Base-by-base conservation (phyloP, 2,888 invertebrate species). In the Oegoconia quadripuncta region DNA sequence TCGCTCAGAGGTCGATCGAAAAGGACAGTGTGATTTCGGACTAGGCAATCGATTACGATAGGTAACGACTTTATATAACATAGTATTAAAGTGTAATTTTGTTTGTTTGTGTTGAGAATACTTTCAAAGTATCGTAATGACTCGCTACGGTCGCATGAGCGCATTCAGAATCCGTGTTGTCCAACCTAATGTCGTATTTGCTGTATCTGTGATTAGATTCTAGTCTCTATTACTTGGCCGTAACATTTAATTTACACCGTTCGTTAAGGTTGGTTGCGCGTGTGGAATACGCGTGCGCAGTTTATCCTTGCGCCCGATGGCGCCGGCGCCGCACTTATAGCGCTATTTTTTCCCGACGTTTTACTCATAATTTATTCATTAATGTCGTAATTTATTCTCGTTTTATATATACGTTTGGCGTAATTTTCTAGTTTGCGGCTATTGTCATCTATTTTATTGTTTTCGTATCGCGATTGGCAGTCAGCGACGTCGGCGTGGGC, bases 71-170 rank as follows among this genome's bases (percentile, higher is more conserved):
- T 69, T 78, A 79, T 68, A 46, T 39, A n/a, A n/a, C 60, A 30
- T 49, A 35, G 67, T 43, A 61, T 60, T 81, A 83, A 58, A 72
- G 81, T 74, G 54, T 59, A 73, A 48, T 74, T 75, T 74, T 47
- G 69, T 65, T 56, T 74, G 68, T 64, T 65, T 64, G 65, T 69
- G 53, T 58, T 50, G 45, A 57, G 57, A 69, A 65, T 63, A 75
- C 70, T 76, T 78, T 75, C 71, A 74, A 75, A 76, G 74, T 75
- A 82, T 82, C 74, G 74, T 77, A 78, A 80, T 82, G 75, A 71
- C 78, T 82, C 68, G 83, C 75, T 81, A 83, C 82, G 86, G 84
- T 86, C 78, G 80, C 83, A 76, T 84, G 84, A 79, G 71, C 83
- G 81, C 84, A 81, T 83, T 83, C 74, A 75, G 65, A 70, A 57